A percentile compares a stretch with the other conserved stretches of the same genome.
phyloP scores from a whole-genome alignment of 1,140 invertebrate genomes.

The Xylocopa sonorina region DNA sequence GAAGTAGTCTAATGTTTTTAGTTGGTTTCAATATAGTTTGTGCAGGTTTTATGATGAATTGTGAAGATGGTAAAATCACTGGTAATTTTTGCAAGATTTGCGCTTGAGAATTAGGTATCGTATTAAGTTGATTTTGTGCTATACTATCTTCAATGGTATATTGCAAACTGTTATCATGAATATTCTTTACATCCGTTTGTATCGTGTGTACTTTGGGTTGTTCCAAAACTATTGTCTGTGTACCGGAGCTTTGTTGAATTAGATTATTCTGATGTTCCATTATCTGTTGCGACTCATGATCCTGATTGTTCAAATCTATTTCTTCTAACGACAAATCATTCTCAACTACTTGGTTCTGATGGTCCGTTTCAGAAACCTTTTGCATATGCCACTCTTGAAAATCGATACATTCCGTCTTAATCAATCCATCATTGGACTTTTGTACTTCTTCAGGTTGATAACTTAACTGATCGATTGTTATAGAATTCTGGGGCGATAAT shows the following conservation, averaged over 20 bases:
- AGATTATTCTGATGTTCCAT: slow-evolving; percentile 48
- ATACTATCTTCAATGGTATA: slow-evolving; percentile 47
- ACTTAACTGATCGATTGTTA: slow-evolving; percentile 29
- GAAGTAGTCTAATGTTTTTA: slow-evolving; percentile 72
- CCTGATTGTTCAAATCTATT: slow-evolving; percentile 39
- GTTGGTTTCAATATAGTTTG: slow-evolving; percentile 69
- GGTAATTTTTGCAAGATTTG: slow-evolving; percentile 63
- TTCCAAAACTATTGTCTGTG: slow-evolving; percentile 46
- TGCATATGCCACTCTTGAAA: slow-evolving; percentile 52
- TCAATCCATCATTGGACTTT: slow-evolving; percentile 17
- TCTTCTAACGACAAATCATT: slow-evolving; percentile 24
- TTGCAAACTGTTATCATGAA: slow-evolving; percentile 33
- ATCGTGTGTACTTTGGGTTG: slow-evolving; percentile 43
- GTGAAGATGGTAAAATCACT: slow-evolving; percentile 57
- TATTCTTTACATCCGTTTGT: slow-evolving; percentile 30
- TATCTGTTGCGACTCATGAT: slow-evolving; percentile 28
- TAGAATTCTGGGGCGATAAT: slow-evolving; percentile 14
- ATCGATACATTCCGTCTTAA: slow-evolving; percentile 43
- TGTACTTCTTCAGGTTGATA: slow-evolving; percentile 25
- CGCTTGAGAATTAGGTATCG: slow-evolving; percentile 40
- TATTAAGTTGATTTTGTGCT: slow-evolving; percentile 40
- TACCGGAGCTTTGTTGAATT: slow-evolving; percentile 31
- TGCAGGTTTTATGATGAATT: slow-evolving; percentile 69
- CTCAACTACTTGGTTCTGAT: slow-evolving; percentile 21
- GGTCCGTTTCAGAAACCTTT: slow-evolving; percentile 12